These are phyloP conservation scores for Rynchops niger DNA, from an alignment of 2,113 vertebrate genomes.

Conservation along the genomic window DNA sequence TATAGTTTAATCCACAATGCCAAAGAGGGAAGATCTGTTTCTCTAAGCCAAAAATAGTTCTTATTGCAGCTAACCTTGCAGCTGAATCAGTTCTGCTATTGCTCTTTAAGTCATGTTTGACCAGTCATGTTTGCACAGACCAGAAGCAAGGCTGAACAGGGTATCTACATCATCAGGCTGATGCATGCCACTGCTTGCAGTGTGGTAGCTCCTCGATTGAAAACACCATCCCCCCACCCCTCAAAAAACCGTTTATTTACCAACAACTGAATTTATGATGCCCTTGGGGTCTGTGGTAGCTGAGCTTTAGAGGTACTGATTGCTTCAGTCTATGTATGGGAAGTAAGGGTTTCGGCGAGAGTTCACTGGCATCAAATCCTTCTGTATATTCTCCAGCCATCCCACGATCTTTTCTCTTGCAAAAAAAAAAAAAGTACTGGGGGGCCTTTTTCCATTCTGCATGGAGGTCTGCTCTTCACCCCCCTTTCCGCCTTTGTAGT, in stretches of 20 bases:
- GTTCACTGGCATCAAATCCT: background rate
- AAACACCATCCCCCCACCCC: background rate
- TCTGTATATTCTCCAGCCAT: background rate
- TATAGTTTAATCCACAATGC: background rate
- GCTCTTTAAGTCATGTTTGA: background rate
- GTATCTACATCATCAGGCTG: background rate
- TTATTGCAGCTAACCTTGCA: background rate
- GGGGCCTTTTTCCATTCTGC: background rate
- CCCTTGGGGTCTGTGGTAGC: background rate
- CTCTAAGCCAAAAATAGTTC: background rate
- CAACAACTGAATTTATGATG: background rate
- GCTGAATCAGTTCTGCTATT: background rate
- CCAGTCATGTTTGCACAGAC: background rate
- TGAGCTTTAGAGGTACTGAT: background rate
- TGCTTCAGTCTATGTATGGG: background rate
- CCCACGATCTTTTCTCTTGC: background rate
- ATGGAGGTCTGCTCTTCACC: background rate
- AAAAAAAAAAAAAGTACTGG: background rate
- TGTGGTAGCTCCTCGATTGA: background rate
- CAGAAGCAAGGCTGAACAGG: background rate
- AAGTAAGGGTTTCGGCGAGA: background rate
- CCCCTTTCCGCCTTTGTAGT: background rate
- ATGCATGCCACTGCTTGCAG: fast-evolving
- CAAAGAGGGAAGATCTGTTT: slow-evolving; percentile 25
- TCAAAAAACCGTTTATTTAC: background rate